These are phyloP conservation scores for Alfaro cultratus DNA, from an alignment of 2,797 vertebrate genomes.

Conservation along the genomic window DNA sequence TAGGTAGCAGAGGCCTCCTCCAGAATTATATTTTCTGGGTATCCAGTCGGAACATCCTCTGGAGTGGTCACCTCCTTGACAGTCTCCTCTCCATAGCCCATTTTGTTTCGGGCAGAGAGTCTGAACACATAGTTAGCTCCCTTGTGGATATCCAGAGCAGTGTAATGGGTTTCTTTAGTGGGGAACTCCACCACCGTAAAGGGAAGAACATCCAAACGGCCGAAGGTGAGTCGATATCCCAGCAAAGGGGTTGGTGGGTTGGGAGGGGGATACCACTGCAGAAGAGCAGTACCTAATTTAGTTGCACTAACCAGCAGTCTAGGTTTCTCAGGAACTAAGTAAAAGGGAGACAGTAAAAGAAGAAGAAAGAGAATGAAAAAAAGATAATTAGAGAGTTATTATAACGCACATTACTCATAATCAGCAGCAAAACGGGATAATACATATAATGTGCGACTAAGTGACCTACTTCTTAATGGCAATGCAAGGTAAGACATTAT, in stretches of 20 bases:
- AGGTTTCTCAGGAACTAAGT: slow-evolving; percentile 91
- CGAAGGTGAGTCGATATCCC: slow-evolving; percentile 93
- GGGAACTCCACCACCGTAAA: slow-evolving; percentile 90
- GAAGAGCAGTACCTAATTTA: slow-evolving; percentile 87
- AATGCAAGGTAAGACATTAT: slow-evolving; percentile 41
- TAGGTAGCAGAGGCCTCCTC: slow-evolving; percentile 85
- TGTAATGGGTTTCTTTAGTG: slow-evolving; percentile 88
- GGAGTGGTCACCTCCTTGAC: slow-evolving; percentile 89
- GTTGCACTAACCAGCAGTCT: slow-evolving; percentile 88
- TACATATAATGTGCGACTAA: slow-evolving; percentile 34
- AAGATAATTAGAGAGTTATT: slow-evolving; percentile 57
- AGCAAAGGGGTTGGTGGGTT: slow-evolving; percentile 89
- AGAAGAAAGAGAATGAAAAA: slow-evolving; percentile 42
- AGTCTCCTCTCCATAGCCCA: slow-evolving; percentile 94
- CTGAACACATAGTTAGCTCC: slow-evolving; percentile 92
- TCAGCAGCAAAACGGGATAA: slow-evolving; percentile 41
- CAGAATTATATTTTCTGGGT: slow-evolving; percentile 87
- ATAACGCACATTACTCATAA: slow-evolving; percentile 48
- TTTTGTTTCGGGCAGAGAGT: slow-evolving; percentile 92
- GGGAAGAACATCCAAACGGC: slow-evolving; percentile 86
- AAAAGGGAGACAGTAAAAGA: slow-evolving; percentile 44
- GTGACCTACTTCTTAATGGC: slow-evolving; percentile 21
- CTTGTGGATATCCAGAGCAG: slow-evolving; percentile 89
- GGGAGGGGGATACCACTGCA: slow-evolving; percentile 91
- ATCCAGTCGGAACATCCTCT: slow-evolving; percentile 88